Evolutionary conservation across 2,888 invertebrate genomes (phyloP).

Genomic region (Escarpia spicata): DNA sequence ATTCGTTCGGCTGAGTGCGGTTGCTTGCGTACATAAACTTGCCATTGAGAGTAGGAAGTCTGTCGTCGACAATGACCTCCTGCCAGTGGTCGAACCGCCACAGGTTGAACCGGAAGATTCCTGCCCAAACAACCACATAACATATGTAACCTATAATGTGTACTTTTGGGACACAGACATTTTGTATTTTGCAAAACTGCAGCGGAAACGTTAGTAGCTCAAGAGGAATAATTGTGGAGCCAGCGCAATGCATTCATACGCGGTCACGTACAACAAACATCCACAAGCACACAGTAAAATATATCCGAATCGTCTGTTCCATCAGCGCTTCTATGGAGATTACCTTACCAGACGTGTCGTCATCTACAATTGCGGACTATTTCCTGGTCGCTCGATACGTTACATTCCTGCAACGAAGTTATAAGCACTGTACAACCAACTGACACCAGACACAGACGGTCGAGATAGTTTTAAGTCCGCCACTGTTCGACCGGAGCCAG

Average conservation of each 20-base stretch:
- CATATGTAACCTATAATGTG: background rate
- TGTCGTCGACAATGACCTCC: conserved; percentile 80
- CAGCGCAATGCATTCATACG: background rate
- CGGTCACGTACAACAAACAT: background rate
- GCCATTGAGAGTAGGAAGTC: conserved; percentile 77
- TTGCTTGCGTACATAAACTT: conserved; percentile 74
- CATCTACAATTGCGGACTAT: too few species aligned
- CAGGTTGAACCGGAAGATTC: conserved; percentile 86
- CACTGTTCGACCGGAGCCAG: too few species aligned
- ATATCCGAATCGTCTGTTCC: too few species aligned
- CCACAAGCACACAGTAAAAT: too few species aligned
- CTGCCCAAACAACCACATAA: conserved; percentile 42
- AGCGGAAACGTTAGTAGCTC: background rate
- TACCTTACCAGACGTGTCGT: too few species aligned
- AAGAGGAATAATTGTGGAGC: background rate
- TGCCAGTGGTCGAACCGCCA: conserved; percentile 85
- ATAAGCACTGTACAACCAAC: too few species aligned
- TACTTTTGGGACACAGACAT: background rate
- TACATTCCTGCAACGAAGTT: too few species aligned
- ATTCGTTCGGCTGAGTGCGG: conserved; percentile 72
- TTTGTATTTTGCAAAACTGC: background rate
- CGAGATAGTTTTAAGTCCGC: too few species aligned
- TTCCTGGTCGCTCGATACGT: too few species aligned
- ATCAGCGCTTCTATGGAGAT: too few species aligned
- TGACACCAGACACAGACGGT: too few species aligned